Percentiles rank a stretch among this genome's conserved stretches.
These are phyloP conservation scores for Acanthurus tractus DNA, from an alignment of 2,797 vertebrate species.

Conservation along the genomic window DNA sequence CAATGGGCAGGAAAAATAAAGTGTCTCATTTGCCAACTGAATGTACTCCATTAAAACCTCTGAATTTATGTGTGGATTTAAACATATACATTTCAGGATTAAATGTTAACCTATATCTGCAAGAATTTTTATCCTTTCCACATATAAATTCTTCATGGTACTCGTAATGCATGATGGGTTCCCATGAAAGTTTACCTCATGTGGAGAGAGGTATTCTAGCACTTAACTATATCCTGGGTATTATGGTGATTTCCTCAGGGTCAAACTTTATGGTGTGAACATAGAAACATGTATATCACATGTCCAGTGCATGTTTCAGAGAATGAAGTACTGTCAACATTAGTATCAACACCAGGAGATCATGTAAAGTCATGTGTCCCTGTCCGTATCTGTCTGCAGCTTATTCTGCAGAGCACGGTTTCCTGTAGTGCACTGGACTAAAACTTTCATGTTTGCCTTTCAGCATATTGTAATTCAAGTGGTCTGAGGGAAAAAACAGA, in stretches of 20 bases:
- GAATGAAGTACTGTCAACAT: too few relatives aligned
- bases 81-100: constrained; percentile 14
- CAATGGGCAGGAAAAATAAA: neutral
- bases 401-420: too few relatives aligned
- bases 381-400: too few relatives aligned
- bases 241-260: neutral
- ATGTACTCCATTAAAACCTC: constrained; percentile 10
- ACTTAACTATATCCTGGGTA: neutral
- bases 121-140: neutral
- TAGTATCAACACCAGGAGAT: too few relatives aligned
- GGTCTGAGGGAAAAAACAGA: too few relatives aligned
- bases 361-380: too few relatives aligned
- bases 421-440: too few relatives aligned
- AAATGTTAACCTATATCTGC: constrained; percentile 32
- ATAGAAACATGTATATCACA: constrained; percentile 1
- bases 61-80: constrained; percentile 22
- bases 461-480: too few relatives aligned
- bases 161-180: constrained; percentile 1
- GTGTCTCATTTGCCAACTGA: neutral
- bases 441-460: too few relatives aligned
- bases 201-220: neutral
- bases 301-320: neutral
- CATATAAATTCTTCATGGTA: constrained; percentile 33
- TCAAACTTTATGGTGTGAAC: neutral
- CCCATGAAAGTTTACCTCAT: constrained; percentile 16